Percentiles rank a stretch among this genome's conserved stretches.
Evolutionary conservation across 2,888 invertebrate species (phyloP).

Genomic region (Pammene aurita): DNA sequence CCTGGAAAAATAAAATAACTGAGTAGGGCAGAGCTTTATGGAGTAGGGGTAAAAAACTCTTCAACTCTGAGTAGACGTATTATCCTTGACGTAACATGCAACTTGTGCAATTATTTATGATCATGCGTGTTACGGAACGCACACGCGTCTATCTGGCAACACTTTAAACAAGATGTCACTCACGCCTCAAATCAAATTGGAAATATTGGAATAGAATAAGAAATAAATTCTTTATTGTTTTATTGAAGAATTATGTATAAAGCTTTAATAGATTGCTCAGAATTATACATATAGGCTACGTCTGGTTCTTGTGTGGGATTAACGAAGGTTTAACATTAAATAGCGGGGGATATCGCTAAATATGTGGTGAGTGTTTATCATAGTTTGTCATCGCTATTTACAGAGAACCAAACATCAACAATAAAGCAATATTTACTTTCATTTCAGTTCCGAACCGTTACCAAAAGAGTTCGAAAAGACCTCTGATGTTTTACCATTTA

Average conservation of each 20-base stretch:
- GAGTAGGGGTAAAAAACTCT: too few species aligned
- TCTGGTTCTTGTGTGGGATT: neutral
- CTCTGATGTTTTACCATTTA: constrained; percentile 70
- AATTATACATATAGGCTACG: neutral
- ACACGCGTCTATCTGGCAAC: constrained; percentile 7
- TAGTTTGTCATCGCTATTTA: constrained; percentile 16
- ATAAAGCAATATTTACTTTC: constrained; percentile 32
- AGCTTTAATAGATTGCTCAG: neutral
- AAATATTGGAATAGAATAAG: constrained; percentile 11
- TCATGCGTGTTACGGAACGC: neutral
- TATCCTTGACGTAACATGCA: neutral
- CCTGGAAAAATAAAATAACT: too few species aligned
- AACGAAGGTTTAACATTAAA: neutral
- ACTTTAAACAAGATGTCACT: constrained; percentile 14
- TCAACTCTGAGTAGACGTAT: too few species aligned
- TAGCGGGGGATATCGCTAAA: constrained; percentile 8
- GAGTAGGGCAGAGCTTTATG: too few species aligned
- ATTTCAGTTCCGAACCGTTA: constrained; percentile 65
- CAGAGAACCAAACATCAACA: constrained; percentile 18
- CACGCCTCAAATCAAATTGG: constrained; percentile 10
- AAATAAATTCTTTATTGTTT: constrained; percentile 3
- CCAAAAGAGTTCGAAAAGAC: constrained; percentile 73
- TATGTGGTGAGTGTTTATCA: constrained; percentile 25
- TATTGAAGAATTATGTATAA: constrained; percentile 11
- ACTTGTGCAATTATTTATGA: neutral